phyloP scores from a whole-genome alignment of 2,888 invertebrate genomes.

The Agonopterix heracliana region DNA sequence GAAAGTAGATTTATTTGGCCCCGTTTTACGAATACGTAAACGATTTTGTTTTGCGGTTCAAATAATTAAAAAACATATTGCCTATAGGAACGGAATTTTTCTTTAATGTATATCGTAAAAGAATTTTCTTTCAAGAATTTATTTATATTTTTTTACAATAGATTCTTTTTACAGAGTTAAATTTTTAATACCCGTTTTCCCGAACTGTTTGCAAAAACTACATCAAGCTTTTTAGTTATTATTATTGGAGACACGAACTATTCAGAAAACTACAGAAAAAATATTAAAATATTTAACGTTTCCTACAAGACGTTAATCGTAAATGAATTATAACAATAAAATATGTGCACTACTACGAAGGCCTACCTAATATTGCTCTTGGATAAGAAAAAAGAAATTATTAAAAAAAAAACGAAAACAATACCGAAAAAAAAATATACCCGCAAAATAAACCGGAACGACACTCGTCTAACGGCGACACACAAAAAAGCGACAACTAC shows the following conservation, averaged over 20 bases:
- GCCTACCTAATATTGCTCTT: slow-evolving; percentile 50
- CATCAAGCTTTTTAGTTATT: slow-evolving; percentile 16
- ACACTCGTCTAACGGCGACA: slow-evolving; percentile 42
- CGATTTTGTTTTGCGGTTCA: slow-evolving; percentile 14
- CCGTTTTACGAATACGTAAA: slow-evolving; percentile 32
- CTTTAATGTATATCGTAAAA: slow-evolving; percentile 20
- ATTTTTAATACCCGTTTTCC: slow-evolving; percentile 41
- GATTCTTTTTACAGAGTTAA: slow-evolving; percentile 18
- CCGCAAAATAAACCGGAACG: slow-evolving; percentile 45
- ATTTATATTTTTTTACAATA: slow-evolving; percentile 20
- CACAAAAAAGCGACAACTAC: slow-evolving; percentile 54
- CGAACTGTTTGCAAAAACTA: slow-evolving; percentile 33
- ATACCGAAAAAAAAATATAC: slow-evolving; percentile 22
- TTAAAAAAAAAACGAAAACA: slow-evolving; percentile 9
- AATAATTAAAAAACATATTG: slow-evolving; percentile 31
- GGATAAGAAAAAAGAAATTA: slow-evolving; percentile 24
- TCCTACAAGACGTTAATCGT: background rate
- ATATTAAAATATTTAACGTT: slow-evolving; percentile 1
- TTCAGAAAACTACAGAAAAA: background rate
- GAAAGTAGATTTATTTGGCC: slow-evolving; percentile 42
- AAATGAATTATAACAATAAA: background rate
- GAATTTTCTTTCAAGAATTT: background rate
- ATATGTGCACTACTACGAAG: slow-evolving; percentile 16
- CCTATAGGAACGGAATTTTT: slow-evolving; percentile 54
- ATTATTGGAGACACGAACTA: background rate